Conservation (phyloP, 2,797 vertebrate genomes). For the Limosa lapponica region DNA sequence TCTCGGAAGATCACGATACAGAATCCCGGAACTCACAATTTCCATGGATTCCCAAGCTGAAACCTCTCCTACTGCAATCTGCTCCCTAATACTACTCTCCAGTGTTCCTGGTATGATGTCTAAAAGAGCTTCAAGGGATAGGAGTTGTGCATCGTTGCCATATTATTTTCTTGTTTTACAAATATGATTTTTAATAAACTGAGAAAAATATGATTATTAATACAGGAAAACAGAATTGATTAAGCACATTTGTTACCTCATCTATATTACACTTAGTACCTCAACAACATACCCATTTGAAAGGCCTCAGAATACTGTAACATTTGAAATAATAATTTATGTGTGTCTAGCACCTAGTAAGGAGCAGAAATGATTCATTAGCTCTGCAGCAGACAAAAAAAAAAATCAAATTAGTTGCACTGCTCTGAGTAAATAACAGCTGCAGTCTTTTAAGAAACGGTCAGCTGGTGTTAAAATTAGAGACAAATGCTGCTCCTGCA, state of each 20-base stretch:
- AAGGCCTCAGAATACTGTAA: neutral
- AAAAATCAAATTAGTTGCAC: slow-evolving; percentile 12
- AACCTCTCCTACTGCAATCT: neutral
- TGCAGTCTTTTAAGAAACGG: neutral
- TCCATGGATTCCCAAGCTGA: neutral
- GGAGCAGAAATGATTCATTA: slow-evolving; percentile 9
- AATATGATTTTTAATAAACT: neutral
- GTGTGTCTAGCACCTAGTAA: neutral
- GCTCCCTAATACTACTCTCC: neutral
- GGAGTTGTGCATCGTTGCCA: rapidly evolving
- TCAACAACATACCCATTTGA: neutral
- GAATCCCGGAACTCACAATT: neutral
- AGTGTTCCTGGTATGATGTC: neutral
- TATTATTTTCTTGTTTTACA: neutral
- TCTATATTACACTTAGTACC: neutral
- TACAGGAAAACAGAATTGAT: neutral
- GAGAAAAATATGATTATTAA: neutral
- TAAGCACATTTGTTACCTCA: neutral
- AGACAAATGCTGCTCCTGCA: neutral
- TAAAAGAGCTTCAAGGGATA: neutral
- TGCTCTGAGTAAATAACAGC: slow-evolving; percentile 39
- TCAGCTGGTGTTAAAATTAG: slow-evolving; percentile 22
- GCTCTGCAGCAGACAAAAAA: neutral
- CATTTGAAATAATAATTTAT: slow-evolving; percentile 3
- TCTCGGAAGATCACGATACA: neutral